Percentiles rank a stretch among this genome's conserved stretches.
These are phyloP conservation scores for Drosophila kepulauana DNA, from an alignment of 1,140 invertebrate species.

Conservation along the genomic window DNA sequence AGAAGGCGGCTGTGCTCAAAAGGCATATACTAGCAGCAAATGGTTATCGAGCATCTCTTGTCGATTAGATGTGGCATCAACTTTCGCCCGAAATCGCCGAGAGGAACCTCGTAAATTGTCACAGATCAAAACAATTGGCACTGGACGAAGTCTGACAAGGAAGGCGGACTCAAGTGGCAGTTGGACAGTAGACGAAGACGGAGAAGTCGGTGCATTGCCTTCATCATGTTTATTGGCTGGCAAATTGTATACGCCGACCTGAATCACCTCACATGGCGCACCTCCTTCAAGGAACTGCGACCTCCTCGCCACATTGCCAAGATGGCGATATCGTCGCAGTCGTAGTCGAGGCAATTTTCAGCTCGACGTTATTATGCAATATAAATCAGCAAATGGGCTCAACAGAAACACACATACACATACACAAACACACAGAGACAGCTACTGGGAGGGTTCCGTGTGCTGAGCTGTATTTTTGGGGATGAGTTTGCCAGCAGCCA, in stretches of 20 bases:
- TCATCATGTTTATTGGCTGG: conserved; percentile 72
- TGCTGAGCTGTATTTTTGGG: conserved; percentile 4
- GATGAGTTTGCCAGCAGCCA: conserved; percentile 25
- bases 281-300: conserved; percentile 14
- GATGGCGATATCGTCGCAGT: conserved; percentile 48
- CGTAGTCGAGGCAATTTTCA: conserved; percentile 58
- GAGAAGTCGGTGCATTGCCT: conserved; percentile 49
- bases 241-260: conserved; percentile 55
- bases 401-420: conserved; percentile 24
- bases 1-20: conserved; percentile 37
- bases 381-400: conserved; percentile 80
- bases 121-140: conserved; percentile 76
- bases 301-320: conserved; percentile 19
- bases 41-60: conserved; percentile 52
- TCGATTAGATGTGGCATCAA: conserved; percentile 62
- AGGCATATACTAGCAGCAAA: conserved; percentile 36
- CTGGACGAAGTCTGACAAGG: conserved; percentile 7
- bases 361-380: conserved; percentile 77
- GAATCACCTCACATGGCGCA: conserved; percentile 27
- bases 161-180: neutral
- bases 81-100: conserved; percentile 32
- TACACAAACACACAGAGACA: neutral
- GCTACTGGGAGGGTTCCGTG: neutral
- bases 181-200: neutral
- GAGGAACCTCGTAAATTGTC: conserved; percentile 65